Evolutionary conservation across 2,113 vertebrate species (phyloP).

Genomic region (Chitala chitala): DNA sequence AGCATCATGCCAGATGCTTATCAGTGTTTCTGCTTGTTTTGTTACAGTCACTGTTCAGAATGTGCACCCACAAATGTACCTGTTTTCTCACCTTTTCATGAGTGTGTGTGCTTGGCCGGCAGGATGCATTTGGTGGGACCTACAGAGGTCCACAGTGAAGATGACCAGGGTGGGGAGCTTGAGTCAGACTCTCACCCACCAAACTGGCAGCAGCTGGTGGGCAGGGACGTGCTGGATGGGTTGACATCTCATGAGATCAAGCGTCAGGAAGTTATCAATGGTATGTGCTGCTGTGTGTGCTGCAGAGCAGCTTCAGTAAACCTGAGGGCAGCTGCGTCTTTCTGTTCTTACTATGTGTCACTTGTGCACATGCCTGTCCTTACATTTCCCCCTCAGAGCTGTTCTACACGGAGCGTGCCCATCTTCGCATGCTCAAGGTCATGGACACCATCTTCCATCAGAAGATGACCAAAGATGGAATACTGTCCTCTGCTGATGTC

Average conservation of each 20-base stretch:
- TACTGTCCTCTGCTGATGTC: slow-evolving; percentile 76
- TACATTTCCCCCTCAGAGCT: slow-evolving; percentile 79
- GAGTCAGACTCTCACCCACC: slow-evolving; percentile 78
- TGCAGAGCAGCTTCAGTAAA: not conserved
- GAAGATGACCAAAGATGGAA: slow-evolving; percentile 73
- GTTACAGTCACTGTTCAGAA: not conserved
- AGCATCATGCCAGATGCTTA: no score
- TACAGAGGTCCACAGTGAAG: slow-evolving; percentile 81
- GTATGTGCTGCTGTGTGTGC: slow-evolving; percentile 46
- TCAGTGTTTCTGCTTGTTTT: not conserved
- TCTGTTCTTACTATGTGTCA: not conserved
- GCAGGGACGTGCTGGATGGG: slow-evolving; percentile 71
- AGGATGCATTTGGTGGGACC: slow-evolving; percentile 76
- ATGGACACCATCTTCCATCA: slow-evolving; percentile 88
- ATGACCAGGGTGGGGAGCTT: slow-evolving; percentile 75
- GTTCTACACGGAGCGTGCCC: slow-evolving; percentile 88
- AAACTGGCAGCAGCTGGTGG: slow-evolving; percentile 93
- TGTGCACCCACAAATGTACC: not conserved
- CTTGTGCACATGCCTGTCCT: not conserved
- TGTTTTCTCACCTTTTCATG: slow-evolving; percentile 18
- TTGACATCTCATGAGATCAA: slow-evolving; percentile 86
- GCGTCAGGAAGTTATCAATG: slow-evolving; percentile 94
- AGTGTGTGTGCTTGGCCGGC: not conserved
- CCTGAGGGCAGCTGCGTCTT: not conserved
- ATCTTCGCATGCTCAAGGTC: slow-evolving; percentile 83